Evolutionary conservation across 2,113 vertebrate genomes (phyloP).

Genomic region (Gila orcuttii): DNA sequence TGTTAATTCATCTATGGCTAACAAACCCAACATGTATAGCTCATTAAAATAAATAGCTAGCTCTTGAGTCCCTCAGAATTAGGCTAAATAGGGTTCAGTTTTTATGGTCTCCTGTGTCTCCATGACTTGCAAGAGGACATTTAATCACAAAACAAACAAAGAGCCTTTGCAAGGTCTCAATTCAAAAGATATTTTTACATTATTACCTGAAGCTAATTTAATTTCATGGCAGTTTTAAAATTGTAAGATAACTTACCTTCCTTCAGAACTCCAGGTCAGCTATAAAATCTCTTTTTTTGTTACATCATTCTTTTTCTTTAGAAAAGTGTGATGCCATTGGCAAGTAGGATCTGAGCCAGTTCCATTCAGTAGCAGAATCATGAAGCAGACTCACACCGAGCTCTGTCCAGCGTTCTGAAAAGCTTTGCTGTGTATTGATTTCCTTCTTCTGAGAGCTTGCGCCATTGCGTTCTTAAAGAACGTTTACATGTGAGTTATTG

Average conservation of each 20-base stretch:
- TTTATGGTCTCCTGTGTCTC: background rate
- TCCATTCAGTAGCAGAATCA: background rate
- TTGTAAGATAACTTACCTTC: slow-evolving; percentile 18
- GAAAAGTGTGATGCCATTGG: background rate
- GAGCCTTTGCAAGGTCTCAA: background rate
- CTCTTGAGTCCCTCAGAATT: background rate
- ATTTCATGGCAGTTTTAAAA: background rate
- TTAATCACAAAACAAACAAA: background rate
- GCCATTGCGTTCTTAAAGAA: background rate
- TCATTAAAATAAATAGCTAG: background rate
- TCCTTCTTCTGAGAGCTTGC: background rate
- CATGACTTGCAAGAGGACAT: background rate
- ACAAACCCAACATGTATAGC: background rate
- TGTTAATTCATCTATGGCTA: background rate
- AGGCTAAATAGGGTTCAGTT: background rate
- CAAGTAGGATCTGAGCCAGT: background rate
- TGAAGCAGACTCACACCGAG: background rate
- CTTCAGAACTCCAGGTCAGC: background rate
- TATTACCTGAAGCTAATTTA: background rate
- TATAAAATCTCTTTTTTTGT: background rate
- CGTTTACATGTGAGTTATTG: background rate
- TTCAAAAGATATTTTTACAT: background rate
- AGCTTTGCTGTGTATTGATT: background rate
- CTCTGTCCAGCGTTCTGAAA: slow-evolving; percentile 44
- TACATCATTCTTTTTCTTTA: background rate